Evolutionary conservation across 2,113 vertebrate species (phyloP).

Genomic region (Tauraco erythrolophus): DNA sequence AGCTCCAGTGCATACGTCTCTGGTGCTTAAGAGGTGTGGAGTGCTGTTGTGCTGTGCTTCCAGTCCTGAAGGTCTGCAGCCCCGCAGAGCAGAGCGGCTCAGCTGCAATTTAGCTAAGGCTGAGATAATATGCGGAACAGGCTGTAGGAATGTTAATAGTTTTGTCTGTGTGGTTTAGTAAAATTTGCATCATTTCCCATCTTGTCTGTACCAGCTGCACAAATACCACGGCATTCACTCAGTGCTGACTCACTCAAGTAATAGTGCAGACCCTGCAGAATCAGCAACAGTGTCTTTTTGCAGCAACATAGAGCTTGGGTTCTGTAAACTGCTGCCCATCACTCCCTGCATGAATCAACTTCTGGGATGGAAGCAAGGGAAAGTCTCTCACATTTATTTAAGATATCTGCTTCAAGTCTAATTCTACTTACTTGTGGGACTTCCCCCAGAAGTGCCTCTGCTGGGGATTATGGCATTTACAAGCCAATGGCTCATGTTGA

Average conservation of each 20-base stretch:
- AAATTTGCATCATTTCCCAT: slow-evolving; percentile 20
- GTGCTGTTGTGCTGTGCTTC: not conserved
- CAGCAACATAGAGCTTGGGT: not conserved
- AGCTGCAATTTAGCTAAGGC: not conserved
- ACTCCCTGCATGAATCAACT: not conserved
- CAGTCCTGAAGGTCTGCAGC: not conserved
- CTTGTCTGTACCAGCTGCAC: slow-evolving; percentile 7
- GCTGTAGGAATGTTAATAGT: not conserved
- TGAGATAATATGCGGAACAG: not conserved
- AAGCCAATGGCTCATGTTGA: not conserved
- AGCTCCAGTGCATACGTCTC: not conserved
- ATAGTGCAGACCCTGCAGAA: not conserved
- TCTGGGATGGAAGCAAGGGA: not conserved
- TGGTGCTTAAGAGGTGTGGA: not conserved
- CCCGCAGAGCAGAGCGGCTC: accelerated
- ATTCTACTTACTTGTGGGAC: not conserved
- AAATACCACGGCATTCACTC: not conserved
- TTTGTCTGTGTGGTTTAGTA: slow-evolving; percentile 22
- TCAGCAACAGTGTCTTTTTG: not conserved
- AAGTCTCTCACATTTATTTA: not conserved
- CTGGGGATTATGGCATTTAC: not conserved
- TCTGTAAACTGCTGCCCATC: not conserved
- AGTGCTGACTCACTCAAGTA: not conserved
- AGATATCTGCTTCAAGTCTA: not conserved
- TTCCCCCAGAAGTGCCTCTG: not conserved